phyloP scores from a whole-genome alignment of 1,140 invertebrate genomes.

The Calliphora vicina region DNA sequence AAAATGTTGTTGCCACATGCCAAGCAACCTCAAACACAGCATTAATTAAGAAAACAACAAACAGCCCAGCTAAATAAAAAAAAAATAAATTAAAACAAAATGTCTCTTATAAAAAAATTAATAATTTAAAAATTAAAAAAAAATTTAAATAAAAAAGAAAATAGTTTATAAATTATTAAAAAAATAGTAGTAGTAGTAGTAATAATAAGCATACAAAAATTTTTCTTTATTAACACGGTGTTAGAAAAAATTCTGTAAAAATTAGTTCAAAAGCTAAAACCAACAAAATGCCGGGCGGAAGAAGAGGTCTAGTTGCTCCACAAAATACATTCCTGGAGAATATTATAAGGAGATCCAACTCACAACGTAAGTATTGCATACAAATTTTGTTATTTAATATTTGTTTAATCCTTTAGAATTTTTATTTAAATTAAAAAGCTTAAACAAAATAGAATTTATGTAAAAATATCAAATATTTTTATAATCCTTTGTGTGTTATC shows the following conservation, averaged over 20 bases:
- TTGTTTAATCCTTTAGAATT: not conserved
- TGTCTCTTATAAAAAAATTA: not conserved
- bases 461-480: no score
- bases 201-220: no score
- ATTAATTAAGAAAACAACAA: not conserved
- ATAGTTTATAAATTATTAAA: not conserved
- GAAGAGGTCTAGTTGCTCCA: conserved; percentile 97
- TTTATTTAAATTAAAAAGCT: not conserved
- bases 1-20: conserved; percentile 17
- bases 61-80: not conserved
- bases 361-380: conserved; percentile 95
- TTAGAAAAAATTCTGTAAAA: conserved; percentile 7
- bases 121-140: not conserved
- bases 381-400: not conserved
- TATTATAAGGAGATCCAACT: conserved; percentile 96
- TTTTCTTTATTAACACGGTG: not conserved
- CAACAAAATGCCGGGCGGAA: conserved; percentile 88
- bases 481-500: no score
- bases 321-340: conserved; percentile 99
- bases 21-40: not conserved
- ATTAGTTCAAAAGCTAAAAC: conserved; percentile 19
- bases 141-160: conserved; percentile 10
- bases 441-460: no score
- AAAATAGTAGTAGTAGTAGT: no score
- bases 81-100: not conserved